Evolutionary conservation across 2,113 vertebrate species (phyloP).

Genomic region (Fregetta grallaria): DNA sequence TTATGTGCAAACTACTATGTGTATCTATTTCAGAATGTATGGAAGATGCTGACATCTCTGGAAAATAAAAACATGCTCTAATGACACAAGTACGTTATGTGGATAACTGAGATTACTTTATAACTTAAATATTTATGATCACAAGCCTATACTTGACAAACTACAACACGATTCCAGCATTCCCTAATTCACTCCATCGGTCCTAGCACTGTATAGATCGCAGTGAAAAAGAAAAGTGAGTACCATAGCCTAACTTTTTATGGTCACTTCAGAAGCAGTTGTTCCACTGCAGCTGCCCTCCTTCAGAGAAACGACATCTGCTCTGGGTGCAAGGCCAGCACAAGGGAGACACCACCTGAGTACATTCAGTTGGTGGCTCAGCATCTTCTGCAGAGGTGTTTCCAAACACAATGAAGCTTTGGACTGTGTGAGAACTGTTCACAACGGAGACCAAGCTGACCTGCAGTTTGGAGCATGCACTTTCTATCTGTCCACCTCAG

Average conservation of each 20-base stretch:
- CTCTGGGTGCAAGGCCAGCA: background rate
- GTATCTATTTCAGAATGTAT: background rate
- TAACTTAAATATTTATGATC: background rate
- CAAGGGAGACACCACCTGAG: rapidly evolving
- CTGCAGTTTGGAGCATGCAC: background rate
- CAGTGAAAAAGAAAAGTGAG: background rate
- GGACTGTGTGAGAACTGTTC: background rate
- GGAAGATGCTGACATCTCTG: background rate
- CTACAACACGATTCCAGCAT: background rate
- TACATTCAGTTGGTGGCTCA: background rate
- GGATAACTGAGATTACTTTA: background rate
- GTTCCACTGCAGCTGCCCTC: background rate
- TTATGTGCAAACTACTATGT: background rate
- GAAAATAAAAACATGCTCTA: background rate
- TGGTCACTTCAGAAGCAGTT: background rate
- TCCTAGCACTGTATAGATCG: background rate
- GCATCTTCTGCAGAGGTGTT: background rate
- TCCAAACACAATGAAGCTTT: background rate
- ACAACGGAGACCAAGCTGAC: background rate
- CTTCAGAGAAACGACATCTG: background rate
- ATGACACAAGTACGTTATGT: background rate
- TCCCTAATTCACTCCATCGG: background rate
- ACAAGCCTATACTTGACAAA: background rate
- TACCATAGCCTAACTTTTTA: background rate
- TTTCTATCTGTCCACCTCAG: background rate